These are phyloP conservation scores for Urosaurus nigricauda DNA, from an alignment of 2,797 vertebrate species.

Conservation along the genomic window DNA sequence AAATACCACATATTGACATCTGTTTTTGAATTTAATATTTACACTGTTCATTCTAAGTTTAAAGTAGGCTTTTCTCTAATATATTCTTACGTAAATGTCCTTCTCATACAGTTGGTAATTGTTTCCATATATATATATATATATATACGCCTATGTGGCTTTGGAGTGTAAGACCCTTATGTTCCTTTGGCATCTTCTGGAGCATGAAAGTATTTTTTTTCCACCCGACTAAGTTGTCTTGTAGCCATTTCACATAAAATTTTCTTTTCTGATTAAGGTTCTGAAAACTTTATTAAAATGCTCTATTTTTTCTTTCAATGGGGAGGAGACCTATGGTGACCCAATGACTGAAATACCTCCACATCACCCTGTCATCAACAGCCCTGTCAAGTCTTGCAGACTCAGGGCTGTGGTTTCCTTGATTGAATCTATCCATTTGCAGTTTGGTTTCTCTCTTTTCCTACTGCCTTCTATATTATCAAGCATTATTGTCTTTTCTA, in stretches of 20 bases:
- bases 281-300: neutral
- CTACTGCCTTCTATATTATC: too few relatives aligned
- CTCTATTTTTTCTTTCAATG: neutral
- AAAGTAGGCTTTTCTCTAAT: slow-evolving; percentile 70
- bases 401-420: too few relatives aligned
- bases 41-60: slow-evolving; percentile 69
- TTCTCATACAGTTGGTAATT: slow-evolving; percentile 71
- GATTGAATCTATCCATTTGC: too few relatives aligned
- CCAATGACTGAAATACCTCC: too few relatives aligned
- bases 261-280: slow-evolving; percentile 31
- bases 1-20: slow-evolving; percentile 66
- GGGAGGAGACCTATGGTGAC: neutral
- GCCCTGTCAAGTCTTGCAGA: too few relatives aligned
- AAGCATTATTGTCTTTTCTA: too few relatives aligned
- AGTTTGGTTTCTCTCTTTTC: too few relatives aligned
- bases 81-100: slow-evolving; percentile 67
- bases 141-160: slow-evolving; percentile 55
- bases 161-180: slow-evolving; percentile 26
- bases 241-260: slow-evolving; percentile 24
- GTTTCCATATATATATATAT: slow-evolving; percentile 68
- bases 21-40: slow-evolving; percentile 74
- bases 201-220: slow-evolving; percentile 38
- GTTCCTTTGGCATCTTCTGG: slow-evolving; percentile 27
- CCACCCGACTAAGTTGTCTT: slow-evolving; percentile 21
- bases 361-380: too few relatives aligned